Base-by-base conservation (phyloP, 2,888 invertebrate species). In the Philaethria dido region DNA sequence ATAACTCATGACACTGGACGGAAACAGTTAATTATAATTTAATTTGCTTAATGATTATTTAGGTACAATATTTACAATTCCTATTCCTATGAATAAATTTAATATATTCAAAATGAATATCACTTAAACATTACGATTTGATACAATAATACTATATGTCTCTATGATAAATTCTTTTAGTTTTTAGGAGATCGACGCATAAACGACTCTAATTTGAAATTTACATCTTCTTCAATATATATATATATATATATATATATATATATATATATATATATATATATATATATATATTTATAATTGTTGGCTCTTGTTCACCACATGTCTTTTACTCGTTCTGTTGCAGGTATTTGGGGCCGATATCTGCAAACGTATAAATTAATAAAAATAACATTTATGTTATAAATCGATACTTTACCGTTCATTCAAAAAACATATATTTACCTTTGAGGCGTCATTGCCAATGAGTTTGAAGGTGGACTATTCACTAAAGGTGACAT, bases 281-380 rank as follows among this genome's bases (percentile, higher is more conserved):
- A 13, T 16, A 25, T 16, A n/a, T 77, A 78, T 39, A 11, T 39
- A 13, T 16, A 25, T 16, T 16, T 42, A 16, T 61, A 47, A 9
- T 3, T 14, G 9, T n/a, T 16, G 59, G 22, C 29, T 5, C n/a
- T 54, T 25, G 29, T 25, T 93, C 86, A 94, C 94, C 94, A 94
- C 93, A 94, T 93, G 69, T 93, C 93, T 76, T 93, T 93, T 25
- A 93, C 88, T 79, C 93, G 86, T 76, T 93, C 93, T 18, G 92
- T 80, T 11, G 90, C 88, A 39, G 92, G 90, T 74, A 92, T 81
- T 75, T 92, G 90, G 52, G 90, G 90, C 63, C 93, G 89, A 76
- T 88, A 92, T 77, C 93, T 93, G 85, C 3, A 79, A 84, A 66
- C 20, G 14, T n/a, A 45, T 8, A 83, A 64, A 16, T n/a, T 50